Evolutionary conservation across 1,140 invertebrate species (phyloP).

Genomic region (Lasioglossum albipes): DNA sequence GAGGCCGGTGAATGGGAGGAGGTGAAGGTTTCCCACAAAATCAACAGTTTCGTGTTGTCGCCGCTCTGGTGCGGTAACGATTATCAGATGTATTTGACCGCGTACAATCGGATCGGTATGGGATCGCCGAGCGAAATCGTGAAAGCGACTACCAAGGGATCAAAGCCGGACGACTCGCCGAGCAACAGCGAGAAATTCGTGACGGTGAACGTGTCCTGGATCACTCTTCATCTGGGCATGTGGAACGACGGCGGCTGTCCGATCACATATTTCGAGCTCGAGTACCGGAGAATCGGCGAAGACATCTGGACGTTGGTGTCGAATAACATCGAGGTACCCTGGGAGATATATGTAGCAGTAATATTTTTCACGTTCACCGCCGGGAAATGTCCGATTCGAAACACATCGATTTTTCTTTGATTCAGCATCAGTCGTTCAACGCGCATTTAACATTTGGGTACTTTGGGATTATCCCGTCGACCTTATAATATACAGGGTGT

Average conservation of each 20-base stretch:
- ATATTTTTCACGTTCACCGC: background rate
- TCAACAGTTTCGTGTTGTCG: constrained; percentile 87
- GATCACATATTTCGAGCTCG: constrained; percentile 92
- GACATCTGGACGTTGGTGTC: constrained; percentile 82
- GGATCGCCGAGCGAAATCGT: constrained; percentile 93
- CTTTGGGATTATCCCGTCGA: too few species aligned
- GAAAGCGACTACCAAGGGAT: constrained; percentile 90
- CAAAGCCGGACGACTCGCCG: constrained; percentile 88
- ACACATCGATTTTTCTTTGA: too few species aligned
- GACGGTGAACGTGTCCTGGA: constrained; percentile 92
- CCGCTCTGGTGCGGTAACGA: constrained; percentile 93
- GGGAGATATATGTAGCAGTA: background rate
- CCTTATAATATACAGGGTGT: too few species aligned
- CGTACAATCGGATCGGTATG: constrained; percentile 93
- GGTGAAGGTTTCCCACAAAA: constrained; percentile 88
- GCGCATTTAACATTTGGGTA: too few species aligned
- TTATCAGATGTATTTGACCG: constrained; percentile 93
- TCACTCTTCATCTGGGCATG: constrained; percentile 91
- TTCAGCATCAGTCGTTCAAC: too few species aligned
- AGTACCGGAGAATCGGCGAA: constrained; percentile 84
- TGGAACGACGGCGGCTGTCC: constrained; percentile 95
- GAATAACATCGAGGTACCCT: constrained; percentile 81
- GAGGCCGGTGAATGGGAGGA: constrained; percentile 94
- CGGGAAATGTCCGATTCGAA: too few species aligned
- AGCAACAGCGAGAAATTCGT: constrained; percentile 84